Conservation (phyloP, 2,797 vertebrate genomes). For the Cheirogaleus major region DNA sequence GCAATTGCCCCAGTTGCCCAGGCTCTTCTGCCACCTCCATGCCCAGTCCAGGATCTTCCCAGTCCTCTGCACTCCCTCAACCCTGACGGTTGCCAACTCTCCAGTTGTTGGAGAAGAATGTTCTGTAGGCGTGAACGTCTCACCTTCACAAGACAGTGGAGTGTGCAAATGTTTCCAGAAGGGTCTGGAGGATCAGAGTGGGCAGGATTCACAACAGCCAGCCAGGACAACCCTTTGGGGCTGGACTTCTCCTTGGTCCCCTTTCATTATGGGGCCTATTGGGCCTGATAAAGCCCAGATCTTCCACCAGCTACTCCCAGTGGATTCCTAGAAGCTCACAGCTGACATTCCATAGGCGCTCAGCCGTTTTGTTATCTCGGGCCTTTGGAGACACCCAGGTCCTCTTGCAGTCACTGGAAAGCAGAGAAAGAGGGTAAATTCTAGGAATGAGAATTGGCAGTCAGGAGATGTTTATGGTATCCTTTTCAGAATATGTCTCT, state of each 20-base stretch:
- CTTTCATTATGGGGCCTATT: neutral
- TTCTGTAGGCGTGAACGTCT: neutral
- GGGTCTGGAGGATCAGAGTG: neutral
- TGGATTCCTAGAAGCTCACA: constrained; percentile 92
- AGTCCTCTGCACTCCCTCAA: neutral
- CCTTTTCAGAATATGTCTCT: constrained; percentile 7
- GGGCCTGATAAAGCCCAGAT: neutral
- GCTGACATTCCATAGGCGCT: constrained; percentile 91
- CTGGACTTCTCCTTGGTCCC: neutral
- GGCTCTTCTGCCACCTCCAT: neutral
- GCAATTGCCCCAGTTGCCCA: neutral
- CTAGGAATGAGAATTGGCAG: neutral
- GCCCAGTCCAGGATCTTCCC: neutral
- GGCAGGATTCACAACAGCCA: neutral
- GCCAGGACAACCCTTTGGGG: neutral
- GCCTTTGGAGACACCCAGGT: constrained; percentile 91
- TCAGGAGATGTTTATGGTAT: neutral
- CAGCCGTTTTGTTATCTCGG: constrained; percentile 89
- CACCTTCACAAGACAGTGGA: neutral
- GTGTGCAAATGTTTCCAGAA: constrained; percentile 9
- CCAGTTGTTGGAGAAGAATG: neutral
- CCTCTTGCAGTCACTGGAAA: constrained; percentile 90
- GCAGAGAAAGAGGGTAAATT: constrained; percentile 33
- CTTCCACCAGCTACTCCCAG: constrained; percentile 86
- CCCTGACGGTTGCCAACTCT: neutral